Percentiles rank a stretch among this genome's conserved stretches.
phyloP scores from a whole-genome alignment of 2,888 invertebrate genomes.

The Merodon equestris region DNA sequence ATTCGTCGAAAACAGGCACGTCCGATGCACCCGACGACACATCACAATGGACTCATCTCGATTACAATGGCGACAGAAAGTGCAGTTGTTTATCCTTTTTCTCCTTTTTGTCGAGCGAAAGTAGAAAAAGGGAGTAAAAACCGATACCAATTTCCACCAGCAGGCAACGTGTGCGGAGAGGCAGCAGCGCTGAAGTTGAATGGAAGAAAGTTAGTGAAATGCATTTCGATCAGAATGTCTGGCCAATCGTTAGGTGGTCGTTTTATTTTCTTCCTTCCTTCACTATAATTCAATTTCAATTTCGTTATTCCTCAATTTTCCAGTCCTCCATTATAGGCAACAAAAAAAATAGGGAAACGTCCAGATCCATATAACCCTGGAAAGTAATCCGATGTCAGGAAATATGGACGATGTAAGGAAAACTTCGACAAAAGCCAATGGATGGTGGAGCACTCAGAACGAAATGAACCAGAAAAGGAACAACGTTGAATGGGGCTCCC shows the following conservation, averaged over 20 bases:
- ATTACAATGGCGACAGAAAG: slow-evolving; percentile 30
- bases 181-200: not conserved
- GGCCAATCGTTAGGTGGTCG: slow-evolving; percentile 22
- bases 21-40: not conserved
- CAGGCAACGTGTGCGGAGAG: not conserved
- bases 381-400: slow-evolving; percentile 9
- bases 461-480: not conserved
- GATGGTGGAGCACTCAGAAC: not conserved
- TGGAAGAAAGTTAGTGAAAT: slow-evolving; percentile 6
- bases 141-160: slow-evolving; percentile 35
- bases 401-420: slow-evolving; percentile 4
- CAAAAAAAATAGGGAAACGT: slow-evolving; percentile 4
- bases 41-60: slow-evolving; percentile 3
- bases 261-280: slow-evolving; percentile 9
- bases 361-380: not conserved
- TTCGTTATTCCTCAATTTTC: slow-evolving; percentile 25
- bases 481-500: not conserved
- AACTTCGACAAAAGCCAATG: slow-evolving; percentile 10
- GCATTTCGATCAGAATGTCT: slow-evolving; percentile 9
- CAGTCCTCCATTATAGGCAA: not conserved
- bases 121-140: slow-evolving; percentile 2
- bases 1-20: not conserved
- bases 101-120: no score
- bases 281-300: slow-evolving; percentile 53
- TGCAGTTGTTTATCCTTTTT: slow-evolving; percentile 8